These are phyloP conservation scores for Leptocoma aspasia DNA, from an alignment of 2,113 vertebrate genomes.

Conservation along the genomic window DNA sequence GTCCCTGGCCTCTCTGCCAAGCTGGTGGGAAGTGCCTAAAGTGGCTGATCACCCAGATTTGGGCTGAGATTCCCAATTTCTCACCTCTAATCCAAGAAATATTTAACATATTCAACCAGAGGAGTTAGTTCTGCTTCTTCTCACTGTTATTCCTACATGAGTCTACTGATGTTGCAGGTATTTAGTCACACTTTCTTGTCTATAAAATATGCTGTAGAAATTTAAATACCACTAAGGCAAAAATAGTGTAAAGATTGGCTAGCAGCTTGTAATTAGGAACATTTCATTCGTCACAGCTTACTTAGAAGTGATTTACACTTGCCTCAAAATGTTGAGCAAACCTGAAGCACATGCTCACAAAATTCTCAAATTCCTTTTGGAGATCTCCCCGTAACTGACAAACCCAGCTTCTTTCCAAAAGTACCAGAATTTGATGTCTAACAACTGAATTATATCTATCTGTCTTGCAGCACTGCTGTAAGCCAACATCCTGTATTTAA, in stretches of 20 bases:
- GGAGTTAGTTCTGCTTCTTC: not conserved
- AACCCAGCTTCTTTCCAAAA: not conserved
- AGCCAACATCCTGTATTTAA: not conserved
- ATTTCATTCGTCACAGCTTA: conserved; percentile 46
- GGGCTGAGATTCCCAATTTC: not conserved
- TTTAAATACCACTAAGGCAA: conserved; percentile 48
- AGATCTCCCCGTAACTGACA: not conserved
- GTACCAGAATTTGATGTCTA: not conserved
- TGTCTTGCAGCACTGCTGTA: not conserved
- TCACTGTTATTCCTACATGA: not conserved
- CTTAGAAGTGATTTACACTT: conserved; percentile 60
- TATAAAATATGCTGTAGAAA: conserved; percentile 39
- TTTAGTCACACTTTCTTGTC: conserved; percentile 1
- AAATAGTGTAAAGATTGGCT: conserved; percentile 47
- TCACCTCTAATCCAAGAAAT: not conserved
- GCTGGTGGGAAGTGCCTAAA: not conserved
- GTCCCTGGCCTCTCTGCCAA: not conserved
- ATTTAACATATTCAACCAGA: not conserved
- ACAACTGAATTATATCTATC: not conserved
- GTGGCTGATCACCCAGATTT: not conserved
- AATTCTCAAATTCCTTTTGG: conserved; percentile 21
- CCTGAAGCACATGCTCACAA: not conserved
- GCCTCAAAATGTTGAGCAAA: conserved; percentile 37
- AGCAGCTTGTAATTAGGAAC: conserved; percentile 59
- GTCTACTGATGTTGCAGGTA: not conserved